These are phyloP conservation scores for Aromia moschata DNA, from an alignment of 2,888 invertebrate genomes.

Conservation along the genomic window DNA sequence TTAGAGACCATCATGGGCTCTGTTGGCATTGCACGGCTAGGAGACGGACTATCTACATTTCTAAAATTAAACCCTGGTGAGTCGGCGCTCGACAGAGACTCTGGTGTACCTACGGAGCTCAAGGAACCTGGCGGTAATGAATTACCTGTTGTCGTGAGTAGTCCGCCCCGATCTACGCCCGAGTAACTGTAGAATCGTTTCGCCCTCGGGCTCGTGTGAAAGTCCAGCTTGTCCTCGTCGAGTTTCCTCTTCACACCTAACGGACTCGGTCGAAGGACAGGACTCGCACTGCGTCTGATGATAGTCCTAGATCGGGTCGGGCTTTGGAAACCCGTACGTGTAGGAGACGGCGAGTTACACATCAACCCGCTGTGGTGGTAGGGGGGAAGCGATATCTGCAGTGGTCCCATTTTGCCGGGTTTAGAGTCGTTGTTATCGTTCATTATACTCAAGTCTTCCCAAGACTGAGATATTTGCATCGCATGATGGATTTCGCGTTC, in stretches of 20 bases:
- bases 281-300: conserved; percentile 86
- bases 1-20: conserved; percentile 57
- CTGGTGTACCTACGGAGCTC: conserved; percentile 70
- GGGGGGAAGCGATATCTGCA: conserved; percentile 65
- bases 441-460: conserved; percentile 88
- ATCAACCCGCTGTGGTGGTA: conserved; percentile 49
- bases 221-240: conserved; percentile 65
- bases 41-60: conserved; percentile 67
- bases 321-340: conserved; percentile 61
- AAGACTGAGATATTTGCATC: conserved; percentile 94
- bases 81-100: conserved; percentile 70
- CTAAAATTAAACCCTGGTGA: conserved; percentile 68
- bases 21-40: conserved; percentile 59
- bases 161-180: conserved; percentile 55
- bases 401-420: conserved; percentile 57
- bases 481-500: conserved; percentile 91
- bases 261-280: conserved; percentile 82
- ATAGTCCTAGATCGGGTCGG: conserved; percentile 77
- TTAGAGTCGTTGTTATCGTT: conserved; percentile 56
- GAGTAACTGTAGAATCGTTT: conserved; percentile 62
- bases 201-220: conserved; percentile 59
- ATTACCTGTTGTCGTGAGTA: conserved; percentile 57
- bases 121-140: conserved; percentile 64
- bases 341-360: conserved; percentile 61
- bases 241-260: conserved; percentile 76